Evolutionary conservation across 1,140 invertebrate genomes (phyloP), one percentile per base, ranked within the genome.

Genomic region (Hylyphantes graminicola): DNA sequence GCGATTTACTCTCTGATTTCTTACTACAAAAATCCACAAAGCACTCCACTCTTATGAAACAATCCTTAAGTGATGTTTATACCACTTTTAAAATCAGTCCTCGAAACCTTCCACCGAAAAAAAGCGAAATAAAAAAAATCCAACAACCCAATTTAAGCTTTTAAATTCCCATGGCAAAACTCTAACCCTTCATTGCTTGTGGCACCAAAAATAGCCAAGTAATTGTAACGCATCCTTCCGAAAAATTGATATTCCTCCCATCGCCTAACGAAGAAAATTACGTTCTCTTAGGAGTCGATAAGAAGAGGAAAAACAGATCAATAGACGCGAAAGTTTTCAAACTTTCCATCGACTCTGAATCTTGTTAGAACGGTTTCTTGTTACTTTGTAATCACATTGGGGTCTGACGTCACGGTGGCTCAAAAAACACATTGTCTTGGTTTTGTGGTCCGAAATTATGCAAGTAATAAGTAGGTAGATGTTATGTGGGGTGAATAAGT

Each of bases 321-420:
- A 80, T 80, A 53, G 54, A 55, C 50, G 76, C 11, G 77, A 70
- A 80, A 70, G 64, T 80, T 80, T 70, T 48, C 64, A 80, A 80
- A 80, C 77, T 80, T 59, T 70, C 54, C 54, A 80, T 80, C 61
- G 77, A 80, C 19, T 67, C 64, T 80, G 64, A 80, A 80, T 80
- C 77, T 70, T 80, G 77, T 80, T 80, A 68, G 48, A 67, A 54
- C 77, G 59, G 65, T 70, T 70, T 59, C 65, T 80, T 68, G 77
- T 80, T 80, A 70, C 65, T 53, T 21, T 70, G 65, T 80, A 80
- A 80, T 80, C 77, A 80, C 63, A 80, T 80, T 80, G 68, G 53
- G 61, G 50, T 68, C 64, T 70, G 68, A 35, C 21, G 64, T 80
- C 77, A 80, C 51, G 53, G 50, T 55, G 50, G n/a, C 21, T 54